Evolutionary conservation across 30 jellyfish, hydroid and myxozoan species (phyloP), one percentile per base, ranked within the genome.

Genomic region (Hydractinia symbiolongicarpus): DNA sequence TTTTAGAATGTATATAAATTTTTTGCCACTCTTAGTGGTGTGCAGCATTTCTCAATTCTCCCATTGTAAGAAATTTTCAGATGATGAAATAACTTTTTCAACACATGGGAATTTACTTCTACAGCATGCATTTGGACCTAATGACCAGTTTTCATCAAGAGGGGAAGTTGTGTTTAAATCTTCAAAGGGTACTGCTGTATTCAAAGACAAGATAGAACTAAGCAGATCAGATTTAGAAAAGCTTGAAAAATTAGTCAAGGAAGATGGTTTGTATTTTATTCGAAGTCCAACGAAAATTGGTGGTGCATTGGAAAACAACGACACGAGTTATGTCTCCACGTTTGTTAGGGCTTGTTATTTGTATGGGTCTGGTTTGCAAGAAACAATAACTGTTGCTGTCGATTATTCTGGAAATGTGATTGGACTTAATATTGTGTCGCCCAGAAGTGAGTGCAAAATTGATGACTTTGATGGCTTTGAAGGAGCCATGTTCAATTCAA

Each of bases 271-370:
- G 7, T 91, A 91, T 82, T 76, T 95, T 61, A 91, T 91, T 17
- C 53, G 98, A 64, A 81, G 96, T 13, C 96, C 96, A 6, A 84
- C 86, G 2, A 86, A 91, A 72, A 82, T 90, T 67, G 95, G 95
- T 4, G 95, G 79, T 5, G 19, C 77, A 6, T 69, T 90, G 16
- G 79, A 83, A 78, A 53, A 30, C 9, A 71, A 71, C 54, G 86
- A 84, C 72, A 79, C 67, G 14, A 30, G 72, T 54, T 90, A 85
- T 83, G 97, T 90, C 17, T 85, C 94, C 50, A 81, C 93, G 5
- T 90, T 90, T 90, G 95, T 86, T 21, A 85, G 82, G 71, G 97
- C 97, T 17, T 90, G 97, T 73, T 90, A 85, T 66, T 78, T 90
- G 52, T 52, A 85, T 40, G 67, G 83, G 55, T 90, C 97, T 10